phyloP scores from a whole-genome alignment of 2,113 vertebrate genomes.

The Caretta caretta region DNA sequence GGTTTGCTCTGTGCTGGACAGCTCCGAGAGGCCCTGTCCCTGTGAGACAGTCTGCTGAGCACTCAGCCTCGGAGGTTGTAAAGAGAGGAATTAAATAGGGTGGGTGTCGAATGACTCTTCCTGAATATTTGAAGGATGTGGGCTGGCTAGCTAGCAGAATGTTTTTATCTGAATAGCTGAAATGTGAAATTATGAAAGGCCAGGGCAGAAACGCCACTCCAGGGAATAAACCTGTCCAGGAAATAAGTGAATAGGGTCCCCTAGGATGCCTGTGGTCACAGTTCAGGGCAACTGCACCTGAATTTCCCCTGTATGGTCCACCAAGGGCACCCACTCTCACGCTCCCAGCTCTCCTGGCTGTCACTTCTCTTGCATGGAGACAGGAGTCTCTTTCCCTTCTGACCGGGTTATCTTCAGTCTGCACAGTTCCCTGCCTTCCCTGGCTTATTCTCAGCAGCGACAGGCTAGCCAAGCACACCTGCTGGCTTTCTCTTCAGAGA shows the following conservation, averaged over 20 bases:
- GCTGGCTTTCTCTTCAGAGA: background rate
- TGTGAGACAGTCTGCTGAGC: background rate
- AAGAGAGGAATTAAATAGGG: background rate
- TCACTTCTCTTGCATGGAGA: background rate
- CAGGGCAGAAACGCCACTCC: background rate
- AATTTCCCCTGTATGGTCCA: background rate
- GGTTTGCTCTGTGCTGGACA: background rate
- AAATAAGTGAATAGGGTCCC: background rate
- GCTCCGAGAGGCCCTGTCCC: background rate
- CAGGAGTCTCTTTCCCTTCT: background rate
- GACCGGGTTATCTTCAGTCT: background rate
- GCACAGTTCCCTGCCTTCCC: background rate
- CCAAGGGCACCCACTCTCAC: background rate
- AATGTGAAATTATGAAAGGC: background rate
- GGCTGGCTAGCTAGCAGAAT: background rate
- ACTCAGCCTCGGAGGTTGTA: background rate
- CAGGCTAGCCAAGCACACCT: background rate
- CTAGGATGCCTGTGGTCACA: background rate
- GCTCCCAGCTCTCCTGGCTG: background rate
- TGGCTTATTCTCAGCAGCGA: background rate
- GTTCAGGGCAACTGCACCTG: background rate
- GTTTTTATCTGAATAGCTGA: background rate
- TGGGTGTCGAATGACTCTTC: background rate
- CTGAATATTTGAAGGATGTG: background rate
- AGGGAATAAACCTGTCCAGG: background rate